Evolutionary conservation across 2,113 vertebrate species (phyloP).

Genomic region (Burhinus bistriatus): DNA sequence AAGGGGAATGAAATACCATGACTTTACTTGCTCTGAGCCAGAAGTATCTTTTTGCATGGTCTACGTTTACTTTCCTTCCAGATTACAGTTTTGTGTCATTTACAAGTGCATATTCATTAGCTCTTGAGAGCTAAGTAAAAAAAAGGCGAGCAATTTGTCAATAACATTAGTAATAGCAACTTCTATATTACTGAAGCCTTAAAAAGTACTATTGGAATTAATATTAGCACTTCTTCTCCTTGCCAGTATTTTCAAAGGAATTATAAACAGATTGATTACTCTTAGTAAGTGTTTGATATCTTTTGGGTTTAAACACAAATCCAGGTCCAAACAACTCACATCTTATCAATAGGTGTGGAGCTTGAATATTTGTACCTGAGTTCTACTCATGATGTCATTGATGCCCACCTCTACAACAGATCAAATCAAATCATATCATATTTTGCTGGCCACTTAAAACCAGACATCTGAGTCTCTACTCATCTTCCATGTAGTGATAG

Average conservation of each 20-base stretch:
- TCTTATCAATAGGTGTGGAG: neutral
- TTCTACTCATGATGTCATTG: neutral
- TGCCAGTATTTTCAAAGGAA: neutral
- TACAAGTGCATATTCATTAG: neutral
- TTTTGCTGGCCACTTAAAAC: neutral
- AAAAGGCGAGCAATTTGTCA: neutral
- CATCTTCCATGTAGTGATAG: neutral
- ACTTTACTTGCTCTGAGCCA: neutral
- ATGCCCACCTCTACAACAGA: neutral
- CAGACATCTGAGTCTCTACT: neutral
- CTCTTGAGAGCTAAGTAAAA: neutral
- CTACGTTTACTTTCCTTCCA: neutral
- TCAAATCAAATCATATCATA: neutral
- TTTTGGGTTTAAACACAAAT: neutral
- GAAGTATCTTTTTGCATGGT: neutral
- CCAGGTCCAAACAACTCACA: neutral
- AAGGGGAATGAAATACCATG: neutral
- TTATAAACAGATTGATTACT: neutral
- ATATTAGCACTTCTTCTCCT: neutral
- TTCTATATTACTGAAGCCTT: neutral
- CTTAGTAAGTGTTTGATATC: neutral
- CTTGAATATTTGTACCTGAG: neutral
- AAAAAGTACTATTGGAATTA: neutral
- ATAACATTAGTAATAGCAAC: neutral
- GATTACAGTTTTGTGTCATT: neutral